Evolutionary conservation across 2,797 vertebrate species (phyloP), one percentile per base, ranked within the genome.

Genomic region (Sylvia borin): DNA sequence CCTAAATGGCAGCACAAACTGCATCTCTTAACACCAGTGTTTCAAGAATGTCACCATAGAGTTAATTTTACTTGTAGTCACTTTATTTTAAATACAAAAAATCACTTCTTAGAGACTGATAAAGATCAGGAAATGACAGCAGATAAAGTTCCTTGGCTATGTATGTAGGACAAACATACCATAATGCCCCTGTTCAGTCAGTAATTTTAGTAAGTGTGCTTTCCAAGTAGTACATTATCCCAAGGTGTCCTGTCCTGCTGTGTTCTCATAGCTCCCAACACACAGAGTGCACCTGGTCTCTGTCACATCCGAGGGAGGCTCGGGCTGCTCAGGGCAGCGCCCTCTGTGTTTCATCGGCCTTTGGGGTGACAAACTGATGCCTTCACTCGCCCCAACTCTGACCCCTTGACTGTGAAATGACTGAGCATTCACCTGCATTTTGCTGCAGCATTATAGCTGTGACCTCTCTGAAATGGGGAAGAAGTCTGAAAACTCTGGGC

Each of bases 41-140:
- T 72, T 60, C 51, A 95, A 88, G 82, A 88, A 91, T 48, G 66
- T 67, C 42, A 76, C 71, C 67, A 47, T 0, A 51, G 60, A 62
- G 68, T 87, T 94, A 78, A 96, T 78, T 96, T 92, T 93, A 50
- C 95, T 85, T 85, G 29, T 64, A 92, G 82, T 96, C 12, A 17
- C 74, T 96, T 95, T 95, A 94, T 95, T 96, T 95, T 94, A 85
- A 94, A 90, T 91, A 93, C 31, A 80, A 94, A 94, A 94, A 73
- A 71, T 57, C 3, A 68, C 57, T 92, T 95, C 55, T 65, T 68
- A 54, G 64, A 91, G 84, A 66, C 32, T 58, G 48, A 51, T 12
- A 68, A 15, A 74, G 86, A 91, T 83, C 84, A 93, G 84, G 50
- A 94, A 85, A 62, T 9, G 10, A 65, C 5, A 3, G 74, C 81